Base-by-base conservation (phyloP, 2,888 invertebrate genomes). In the Pollenia amentaria region DNA sequence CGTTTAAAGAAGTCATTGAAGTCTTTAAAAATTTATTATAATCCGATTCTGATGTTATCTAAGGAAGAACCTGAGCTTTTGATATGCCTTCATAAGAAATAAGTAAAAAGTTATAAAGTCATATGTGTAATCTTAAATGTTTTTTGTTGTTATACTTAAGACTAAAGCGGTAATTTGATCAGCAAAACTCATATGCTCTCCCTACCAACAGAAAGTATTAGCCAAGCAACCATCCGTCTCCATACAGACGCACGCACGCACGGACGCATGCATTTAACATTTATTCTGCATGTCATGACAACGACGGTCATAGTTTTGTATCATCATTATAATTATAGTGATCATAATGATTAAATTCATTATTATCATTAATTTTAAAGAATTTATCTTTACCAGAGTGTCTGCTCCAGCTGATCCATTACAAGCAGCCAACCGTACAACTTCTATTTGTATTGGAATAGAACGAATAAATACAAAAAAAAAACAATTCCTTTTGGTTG, bases 391-490 rank as follows among this genome's bases (percentile, higher is more conserved):
- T 77, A 84, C 72, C 81, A 81, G 80, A 81, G 67, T 81, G 82
- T 79, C 90, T 90, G 89, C 91, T 88, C 90, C 91, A 91, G 90
- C 91, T 91, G 91, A 92, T 91, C 91, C 91, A 91, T 91, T 92
- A 91, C 91, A 91, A 78, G 90, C 91, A 91, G 89, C 92, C 91
- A 87, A 87, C 80, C 87, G 77, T 84, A 62, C 60, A 72, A 57
- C 69, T 51, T 72, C 6, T 78, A 51, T 51, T 38, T 42, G n/a
- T 53, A 42, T 51, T 38, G 48, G 38, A 69, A 81, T n/a, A 48
- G 9, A 51, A 44, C 48, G 21, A 29, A 53, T 16, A 10, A 18
- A 42, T 55, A 40, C 16, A 16, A n/a, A 29, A 10, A 11, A 53
- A 11, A 40, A 42, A 0, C 29, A 60, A 75, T 69, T 75, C 51